Percentiles rank a stretch among this genome's conserved stretches.
Conservation (phyloP, 2,888 invertebrate genomes). For the Galerucella calmariensis region DNA sequence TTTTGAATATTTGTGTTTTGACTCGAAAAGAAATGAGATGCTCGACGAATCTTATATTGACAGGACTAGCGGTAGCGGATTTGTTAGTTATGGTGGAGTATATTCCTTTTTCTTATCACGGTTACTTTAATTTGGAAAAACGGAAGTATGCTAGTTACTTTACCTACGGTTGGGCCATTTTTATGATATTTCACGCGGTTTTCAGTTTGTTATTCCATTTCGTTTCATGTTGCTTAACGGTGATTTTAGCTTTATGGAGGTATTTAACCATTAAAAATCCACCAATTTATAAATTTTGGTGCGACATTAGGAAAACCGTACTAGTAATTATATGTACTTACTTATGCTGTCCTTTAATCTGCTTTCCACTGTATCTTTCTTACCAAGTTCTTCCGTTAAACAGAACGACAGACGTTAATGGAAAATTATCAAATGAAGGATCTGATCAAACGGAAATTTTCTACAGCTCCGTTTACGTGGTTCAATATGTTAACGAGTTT, state of each 20-base stretch:
- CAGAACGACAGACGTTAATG: slow-evolving; percentile 68
- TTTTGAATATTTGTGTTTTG: slow-evolving; percentile 89
- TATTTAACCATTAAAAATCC: slow-evolving; percentile 88
- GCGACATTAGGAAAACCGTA: slow-evolving; percentile 81
- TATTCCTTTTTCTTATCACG: slow-evolving; percentile 88
- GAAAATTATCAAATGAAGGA: slow-evolving; percentile 55
- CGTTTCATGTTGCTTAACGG: slow-evolving; percentile 92
- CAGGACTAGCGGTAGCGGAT: slow-evolving; percentile 92
- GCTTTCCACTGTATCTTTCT: slow-evolving; percentile 84
- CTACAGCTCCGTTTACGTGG: slow-evolving; percentile 14
- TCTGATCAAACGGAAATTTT: slow-evolving; percentile 22
- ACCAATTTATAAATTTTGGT: slow-evolving; percentile 83
- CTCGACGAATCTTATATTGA: slow-evolving; percentile 91
- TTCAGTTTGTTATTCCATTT: slow-evolving; percentile 91
- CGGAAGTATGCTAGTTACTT: slow-evolving; percentile 68
- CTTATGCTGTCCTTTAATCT: slow-evolving; percentile 83
- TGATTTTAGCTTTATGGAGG: slow-evolving; percentile 92
- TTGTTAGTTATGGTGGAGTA: slow-evolving; percentile 95
- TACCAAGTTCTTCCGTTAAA: slow-evolving; percentile 74
- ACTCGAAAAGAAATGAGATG: slow-evolving; percentile 91
- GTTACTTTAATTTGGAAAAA: slow-evolving; percentile 74
- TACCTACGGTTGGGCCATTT: slow-evolving; percentile 82
- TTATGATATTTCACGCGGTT: slow-evolving; percentile 90
- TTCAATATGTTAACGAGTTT: slow-evolving; percentile 24
- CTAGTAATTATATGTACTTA: slow-evolving; percentile 82